Base-by-base conservation (phyloP, 2,113 vertebrate genomes). In the Solenodon paradoxus region DNA sequence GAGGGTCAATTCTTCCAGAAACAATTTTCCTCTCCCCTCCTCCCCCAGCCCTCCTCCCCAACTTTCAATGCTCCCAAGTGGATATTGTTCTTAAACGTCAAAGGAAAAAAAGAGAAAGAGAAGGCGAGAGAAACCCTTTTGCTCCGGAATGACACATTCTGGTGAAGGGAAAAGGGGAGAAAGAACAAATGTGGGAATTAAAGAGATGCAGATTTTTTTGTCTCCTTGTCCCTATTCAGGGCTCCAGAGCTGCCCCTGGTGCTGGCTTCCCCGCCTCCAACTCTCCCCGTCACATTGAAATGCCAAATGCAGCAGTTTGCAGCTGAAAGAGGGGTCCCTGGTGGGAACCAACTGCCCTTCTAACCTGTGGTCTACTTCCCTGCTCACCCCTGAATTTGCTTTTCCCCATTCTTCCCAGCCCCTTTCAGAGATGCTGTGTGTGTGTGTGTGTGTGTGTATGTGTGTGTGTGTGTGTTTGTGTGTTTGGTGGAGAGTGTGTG, bases 341-440 rank as follows among this genome's bases (percentile, higher is more conserved):
- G 98, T 99, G 99, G 99, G 99, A 99, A 99, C 98, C 71, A 97
- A 64, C 98, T 99, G 99, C 99, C 99, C 99, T 98, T 98, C 98
- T 98, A 99, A 99, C 99, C 98, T 98, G 98, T 97, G 98, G 98
- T 95, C 98, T 91, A 5, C 90, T 97, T 98, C 95, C 96, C 95
- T 79, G 86, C 96, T 92, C 71, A 85, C 95, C 97, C 98, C 96
- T 97, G 94, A 97, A 96, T 98, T 97, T 97, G 98, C 96, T 94
- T 96, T 97, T 97, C 97, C 97, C 90, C 97, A 95, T 98, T 97
- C 98, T 96, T 98, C 97, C 97, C 59, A 78, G 96, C 96, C 95
- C 88, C 92, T 98, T 98, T 98, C 96, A 95, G 98, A 98, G 98
- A 97, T 97, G n/a, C n/a, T n/a, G n/a, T n/a, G n/a, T n/a, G n/a